Evolutionary conservation across 2,797 vertebrate genomes (phyloP).

Genomic region (Eulemur rubriventer): DNA sequence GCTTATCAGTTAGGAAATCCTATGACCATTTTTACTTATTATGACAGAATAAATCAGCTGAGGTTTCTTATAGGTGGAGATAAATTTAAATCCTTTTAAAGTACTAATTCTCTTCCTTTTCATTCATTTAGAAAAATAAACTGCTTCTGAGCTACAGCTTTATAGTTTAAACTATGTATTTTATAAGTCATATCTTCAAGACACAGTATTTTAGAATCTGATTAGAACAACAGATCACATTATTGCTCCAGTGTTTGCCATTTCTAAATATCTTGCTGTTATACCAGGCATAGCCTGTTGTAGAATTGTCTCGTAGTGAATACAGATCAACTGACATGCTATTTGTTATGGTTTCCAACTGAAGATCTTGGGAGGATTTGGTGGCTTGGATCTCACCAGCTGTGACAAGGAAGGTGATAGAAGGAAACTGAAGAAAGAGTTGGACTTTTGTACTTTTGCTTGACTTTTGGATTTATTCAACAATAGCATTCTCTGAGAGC

Average conservation of each 20-base stretch:
- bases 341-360: neutral
- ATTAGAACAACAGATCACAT: neutral
- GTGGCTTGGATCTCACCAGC: neutral
- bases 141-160: neutral
- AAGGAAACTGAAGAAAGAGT: neutral
- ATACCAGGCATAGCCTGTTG: neutral
- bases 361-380: neutral
- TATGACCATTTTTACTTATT: conserved; percentile 5
- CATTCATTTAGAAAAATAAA: conserved; percentile 21
- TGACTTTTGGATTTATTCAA: neutral
- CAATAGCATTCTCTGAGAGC: neutral
- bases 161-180: neutral
- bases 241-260: neutral
- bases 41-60: neutral
- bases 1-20: neutral
- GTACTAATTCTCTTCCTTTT: neutral
- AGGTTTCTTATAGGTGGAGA: neutral
- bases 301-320: neutral
- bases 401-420: neutral
- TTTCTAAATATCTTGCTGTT: neutral
- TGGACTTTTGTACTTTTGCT: neutral
- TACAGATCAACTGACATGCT: neutral
- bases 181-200: conserved; percentile 13
- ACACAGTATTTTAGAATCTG: neutral
- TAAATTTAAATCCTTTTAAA: conserved; percentile 36